Conservation (phyloP, 2,888 invertebrate species). For the Eugnorisma glareosa region DNA sequence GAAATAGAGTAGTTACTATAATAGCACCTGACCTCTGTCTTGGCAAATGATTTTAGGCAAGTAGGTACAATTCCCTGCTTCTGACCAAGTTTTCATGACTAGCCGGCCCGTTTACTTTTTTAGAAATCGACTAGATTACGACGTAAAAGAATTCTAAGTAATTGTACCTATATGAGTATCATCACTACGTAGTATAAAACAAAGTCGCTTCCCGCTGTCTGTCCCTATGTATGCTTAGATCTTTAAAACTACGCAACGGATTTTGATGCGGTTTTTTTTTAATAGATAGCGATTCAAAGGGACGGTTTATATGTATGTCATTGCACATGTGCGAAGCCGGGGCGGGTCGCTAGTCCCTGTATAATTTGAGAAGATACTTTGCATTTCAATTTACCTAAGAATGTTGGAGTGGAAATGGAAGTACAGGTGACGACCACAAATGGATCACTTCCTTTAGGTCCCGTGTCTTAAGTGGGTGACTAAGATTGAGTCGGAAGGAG, state of each 20-base stretch:
- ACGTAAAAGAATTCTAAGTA: not conserved
- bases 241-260: too few relatives aligned
- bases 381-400: not conserved
- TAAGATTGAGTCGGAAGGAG: constrained; percentile 32
- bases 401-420: constrained; percentile 7
- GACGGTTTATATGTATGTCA: too few relatives aligned
- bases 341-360: too few relatives aligned
- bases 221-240: too few relatives aligned
- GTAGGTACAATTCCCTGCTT: not conserved
- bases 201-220: too few relatives aligned
- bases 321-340: too few relatives aligned
- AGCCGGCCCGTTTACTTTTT: not conserved
- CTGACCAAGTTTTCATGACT: not conserved
- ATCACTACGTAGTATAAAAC: too few relatives aligned
- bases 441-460: constrained; percentile 32
- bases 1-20: not conserved
- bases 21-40: not conserved
- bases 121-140: not conserved
- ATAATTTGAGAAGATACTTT: not conserved
- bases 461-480: constrained; percentile 19
- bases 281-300: too few relatives aligned
- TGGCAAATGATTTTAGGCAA: not conserved
- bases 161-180: not conserved
- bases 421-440: constrained; percentile 15
- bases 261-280: too few relatives aligned